Conservation (phyloP, 2,888 invertebrate genomes). For the Sympetrum striolatum region DNA sequence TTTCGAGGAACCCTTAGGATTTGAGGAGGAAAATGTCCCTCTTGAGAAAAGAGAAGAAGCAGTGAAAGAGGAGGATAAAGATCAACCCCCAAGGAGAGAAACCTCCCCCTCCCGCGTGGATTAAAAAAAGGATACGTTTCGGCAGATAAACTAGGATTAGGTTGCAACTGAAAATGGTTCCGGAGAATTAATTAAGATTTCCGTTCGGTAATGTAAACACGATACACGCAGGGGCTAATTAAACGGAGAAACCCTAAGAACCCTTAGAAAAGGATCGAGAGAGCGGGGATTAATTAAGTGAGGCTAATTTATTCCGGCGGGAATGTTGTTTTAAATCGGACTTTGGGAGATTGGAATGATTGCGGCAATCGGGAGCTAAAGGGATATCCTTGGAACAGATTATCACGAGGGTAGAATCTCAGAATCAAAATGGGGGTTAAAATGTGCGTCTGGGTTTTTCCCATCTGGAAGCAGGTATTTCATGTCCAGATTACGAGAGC, state of each 20-base stretch:
- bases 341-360: too few relatives aligned
- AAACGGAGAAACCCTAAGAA: not conserved
- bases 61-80: not conserved
- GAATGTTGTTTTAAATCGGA: too few relatives aligned
- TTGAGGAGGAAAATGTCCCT: not conserved
- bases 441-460: too few relatives aligned
- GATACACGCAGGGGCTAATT: constrained; percentile 4
- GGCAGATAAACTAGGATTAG: constrained; percentile 15
- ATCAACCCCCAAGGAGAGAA: not conserved
- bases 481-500: too few relatives aligned
- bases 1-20: constrained; percentile 17
- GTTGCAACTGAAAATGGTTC: constrained; percentile 23
- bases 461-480: too few relatives aligned
- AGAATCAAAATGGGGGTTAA: too few relatives aligned
- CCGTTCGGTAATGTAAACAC: constrained; percentile 27
- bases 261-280: too few relatives aligned
- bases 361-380: too few relatives aligned
- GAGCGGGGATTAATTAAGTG: not conserved
- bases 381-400: too few relatives aligned
- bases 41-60: not conserved
- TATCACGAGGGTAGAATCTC: too few relatives aligned
- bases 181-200: constrained; percentile 34
- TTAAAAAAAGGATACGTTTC: not conserved
- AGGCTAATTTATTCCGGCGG: not conserved
- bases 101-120: not conserved